Percentiles rank a stretch among this genome's conserved stretches.
Conservation (phyloP, 2,797 vertebrate genomes). For the Menidia menidia region DNA sequence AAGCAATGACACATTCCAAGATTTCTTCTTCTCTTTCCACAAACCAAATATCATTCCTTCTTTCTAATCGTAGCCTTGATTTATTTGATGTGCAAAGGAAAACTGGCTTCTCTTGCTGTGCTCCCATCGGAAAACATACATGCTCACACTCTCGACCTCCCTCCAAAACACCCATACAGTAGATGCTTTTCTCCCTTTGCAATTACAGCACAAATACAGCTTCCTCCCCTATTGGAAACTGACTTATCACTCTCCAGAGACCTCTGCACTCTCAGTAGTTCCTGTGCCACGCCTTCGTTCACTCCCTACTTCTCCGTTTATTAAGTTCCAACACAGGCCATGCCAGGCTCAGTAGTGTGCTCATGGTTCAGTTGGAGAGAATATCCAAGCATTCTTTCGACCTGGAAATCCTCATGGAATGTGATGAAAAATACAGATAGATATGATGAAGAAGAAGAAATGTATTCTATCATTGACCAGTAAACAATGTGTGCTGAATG, state of each 20-base stretch:
- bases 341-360: conserved; percentile 24
- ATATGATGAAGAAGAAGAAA: conserved; percentile 30
- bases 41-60: conserved; percentile 79
- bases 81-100: conserved; percentile 74
- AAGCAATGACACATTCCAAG: conserved; percentile 73
- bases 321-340: conserved; percentile 39
- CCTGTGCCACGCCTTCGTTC: conserved; percentile 34
- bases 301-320: conserved; percentile 34
- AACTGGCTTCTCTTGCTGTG: conserved; percentile 53
- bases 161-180: conserved; percentile 28
- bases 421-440: conserved; percentile 16
- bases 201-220: conserved; percentile 63
- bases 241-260: conserved; percentile 63
- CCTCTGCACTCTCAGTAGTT: conserved; percentile 45
- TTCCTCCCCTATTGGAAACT: conserved; percentile 52
- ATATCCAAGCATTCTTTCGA: conserved; percentile 41
- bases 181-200: conserved; percentile 57
- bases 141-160: conserved; percentile 37
- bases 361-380: conserved; percentile 27
- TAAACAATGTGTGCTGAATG: conserved; percentile 21
- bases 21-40: conserved; percentile 78
- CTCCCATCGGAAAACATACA: conserved; percentile 71
- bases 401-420: conserved; percentile 12
- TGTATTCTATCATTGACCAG: conserved; percentile 12
- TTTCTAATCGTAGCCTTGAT: conserved; percentile 81